Evolutionary conservation across 2,113 vertebrate genomes (phyloP), one percentile per base, ranked within the genome.

Genomic region (Caranx ignobilis): DNA sequence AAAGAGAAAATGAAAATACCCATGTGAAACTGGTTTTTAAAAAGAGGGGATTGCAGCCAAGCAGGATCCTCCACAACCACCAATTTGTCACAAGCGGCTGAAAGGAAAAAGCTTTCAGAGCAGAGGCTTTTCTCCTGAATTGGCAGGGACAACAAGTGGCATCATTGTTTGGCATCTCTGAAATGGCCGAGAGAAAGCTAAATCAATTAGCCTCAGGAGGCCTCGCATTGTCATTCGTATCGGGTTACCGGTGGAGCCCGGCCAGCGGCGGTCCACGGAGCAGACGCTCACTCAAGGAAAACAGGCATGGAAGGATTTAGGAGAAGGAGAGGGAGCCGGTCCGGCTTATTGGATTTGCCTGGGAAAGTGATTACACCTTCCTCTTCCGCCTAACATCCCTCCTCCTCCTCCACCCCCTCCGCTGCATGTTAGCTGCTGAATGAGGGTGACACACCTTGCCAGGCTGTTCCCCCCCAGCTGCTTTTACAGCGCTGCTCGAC

Each of bases 311-410:
- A 71, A 32, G 65, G 85, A 55, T 32, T 2, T 60, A 48, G 47
- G 9, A 15, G 59, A 69, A 43, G 21, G 26, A 63, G 78, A 60
- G 60, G 62, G 74, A 71, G 52, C 31, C 26, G 67, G 52, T 16
- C 10, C 6, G 2, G 71, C 59, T 93, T 66, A 91, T 92, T 91
- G 16, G 50, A 93, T 92, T 93, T 88, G 35, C 71, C 66, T 60
- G 9, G 82, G 37, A 85, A 89, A 91, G 85, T 89, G 89, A 84
- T 90, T 90, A 81, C 75, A 84, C 84, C 71, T 78, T 86, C 86
- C 62, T 37, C 61, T 67, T 57, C 67, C 26, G 1, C 26, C 64
- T 65, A 60, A 82, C 82, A 81, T 34, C 26, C 71, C 19, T 8
- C 50, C 77, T 3, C 70, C 45, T 11, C 57, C 71, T 55, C 26